phyloP scores from a whole-genome alignment of 2,888 invertebrate species.

The Choreutis nemorana region DNA sequence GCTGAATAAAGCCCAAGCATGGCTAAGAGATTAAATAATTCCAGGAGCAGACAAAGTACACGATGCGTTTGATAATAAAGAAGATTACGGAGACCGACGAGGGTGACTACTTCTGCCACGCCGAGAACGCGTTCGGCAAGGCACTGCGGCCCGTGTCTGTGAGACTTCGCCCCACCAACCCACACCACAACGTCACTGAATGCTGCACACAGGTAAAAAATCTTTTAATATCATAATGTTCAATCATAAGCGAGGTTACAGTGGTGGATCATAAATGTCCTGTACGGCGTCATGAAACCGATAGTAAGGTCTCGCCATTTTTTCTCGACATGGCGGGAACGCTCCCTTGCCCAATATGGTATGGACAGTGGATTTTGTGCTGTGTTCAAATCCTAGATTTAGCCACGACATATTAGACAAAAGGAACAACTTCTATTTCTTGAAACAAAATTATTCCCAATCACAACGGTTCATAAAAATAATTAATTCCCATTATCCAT shows the following conservation, averaged over 20 bases:
- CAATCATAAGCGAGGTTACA: neutral
- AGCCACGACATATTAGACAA: neutral
- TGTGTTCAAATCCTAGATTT: too few relatives aligned
- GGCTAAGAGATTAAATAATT: too few relatives aligned
- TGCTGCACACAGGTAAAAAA: conserved; percentile 70
- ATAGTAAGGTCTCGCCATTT: too few relatives aligned
- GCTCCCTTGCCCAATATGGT: too few relatives aligned
- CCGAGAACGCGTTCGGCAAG: conserved; percentile 83
- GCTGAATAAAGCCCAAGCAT: conserved; percentile 8
- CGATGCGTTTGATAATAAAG: conserved; percentile 78
- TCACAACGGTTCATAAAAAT: neutral
- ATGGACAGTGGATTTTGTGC: too few relatives aligned
- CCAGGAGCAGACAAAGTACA: conserved; percentile 72
- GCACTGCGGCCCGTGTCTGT: conserved; percentile 78
- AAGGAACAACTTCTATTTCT: neutral
- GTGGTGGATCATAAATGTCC: neutral
- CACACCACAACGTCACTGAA: conserved; percentile 76
- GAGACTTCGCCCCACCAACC: conserved; percentile 69
- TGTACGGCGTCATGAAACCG: neutral
- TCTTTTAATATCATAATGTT: neutral
- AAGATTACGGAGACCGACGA: conserved; percentile 75
- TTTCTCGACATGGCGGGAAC: too few relatives aligned
- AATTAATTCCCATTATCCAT: neutral
- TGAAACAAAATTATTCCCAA: neutral
- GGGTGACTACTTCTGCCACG: conserved; percentile 85